Base-by-base conservation (phyloP, 2,113 vertebrate species). In the Mionectes macconnelli region DNA sequence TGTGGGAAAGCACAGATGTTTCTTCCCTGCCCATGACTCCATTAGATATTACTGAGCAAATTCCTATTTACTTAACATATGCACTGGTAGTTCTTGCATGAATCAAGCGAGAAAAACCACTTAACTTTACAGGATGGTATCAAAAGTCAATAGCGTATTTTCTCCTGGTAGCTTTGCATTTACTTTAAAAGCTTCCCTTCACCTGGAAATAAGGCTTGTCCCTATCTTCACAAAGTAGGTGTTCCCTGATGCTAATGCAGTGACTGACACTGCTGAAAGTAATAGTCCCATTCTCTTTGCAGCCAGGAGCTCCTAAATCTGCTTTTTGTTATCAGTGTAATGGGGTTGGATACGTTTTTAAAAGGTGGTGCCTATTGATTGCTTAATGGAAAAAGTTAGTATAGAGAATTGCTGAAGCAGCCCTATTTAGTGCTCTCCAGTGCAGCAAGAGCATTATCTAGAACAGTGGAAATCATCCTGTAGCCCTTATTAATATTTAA, bases 351-450 rank as follows among this genome's bases (percentile, higher is more conserved):
- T 97, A 96, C 84, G 95, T 98, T 98, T 95, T 98, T 97, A 95
- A 98, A 97, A 98, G 96, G 95, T 97, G 96, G 96, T 97, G 89
- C 95, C 89, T 98, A 98, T 98, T 97, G 98, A 98, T 98, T 97
- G 94, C 91, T 98, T 98, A 98, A 98, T 98, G 97, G 98, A 96
- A 97, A 89, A 97, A 94, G 86, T 96, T 94, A 92, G 95, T 91
- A 45, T 87, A 69, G 89, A 97, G 96, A 98, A 98, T 81, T 93
- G 97, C 98, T 98, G 96, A 98, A 97, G 86, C 66, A 96, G 97
- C 89, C 95, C 92, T 96, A 92, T 96, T 95, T 90, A 73, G 64
- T 94, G 97, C 95, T 97, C 97, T 97, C 89, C 67, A 93, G 69
- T 93, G 91, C 95, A 97, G 91, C 53, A 76, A 64, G 87, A 93